phyloP scores from a whole-genome alignment of 2,797 vertebrate species.

The Poeciliopsis infans region DNA sequence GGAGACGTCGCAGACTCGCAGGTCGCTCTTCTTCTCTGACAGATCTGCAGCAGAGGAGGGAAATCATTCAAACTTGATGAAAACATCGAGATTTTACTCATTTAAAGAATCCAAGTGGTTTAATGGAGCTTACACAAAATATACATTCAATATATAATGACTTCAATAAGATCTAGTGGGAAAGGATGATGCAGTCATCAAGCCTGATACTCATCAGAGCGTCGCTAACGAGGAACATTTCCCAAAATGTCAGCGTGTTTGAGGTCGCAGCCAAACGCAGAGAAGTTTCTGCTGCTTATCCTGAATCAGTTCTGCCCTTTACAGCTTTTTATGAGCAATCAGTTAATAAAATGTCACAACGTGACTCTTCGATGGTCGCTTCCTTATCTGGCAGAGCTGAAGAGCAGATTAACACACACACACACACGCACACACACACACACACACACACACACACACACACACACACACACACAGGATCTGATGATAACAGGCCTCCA shows the following conservation, averaged over 20 bases:
- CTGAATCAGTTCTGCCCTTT: slow-evolving; percentile 14
- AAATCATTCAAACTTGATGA: background rate
- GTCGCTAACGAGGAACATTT: background rate
- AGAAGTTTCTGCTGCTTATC: slow-evolving; percentile 13
- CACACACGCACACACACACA: slow-evolving; percentile 18
- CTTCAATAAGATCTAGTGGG: background rate
- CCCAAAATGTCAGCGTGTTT: background rate
- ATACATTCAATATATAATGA: background rate
- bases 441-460: slow-evolving; percentile 1
- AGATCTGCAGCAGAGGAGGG: slow-evolving; percentile 76
- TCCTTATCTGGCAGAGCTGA: slow-evolving; percentile 20
- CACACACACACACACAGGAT: slow-evolving; percentile 13
- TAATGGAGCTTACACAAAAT: background rate
- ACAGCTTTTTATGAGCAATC: slow-evolving; percentile 13
- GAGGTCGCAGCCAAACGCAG: background rate
- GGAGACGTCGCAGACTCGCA: slow-evolving; percentile 89
- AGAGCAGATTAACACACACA: background rate
- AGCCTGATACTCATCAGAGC: slow-evolving; percentile 7
- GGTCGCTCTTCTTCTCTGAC: slow-evolving; percentile 89
- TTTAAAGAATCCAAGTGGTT: background rate
- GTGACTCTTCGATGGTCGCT: background rate
- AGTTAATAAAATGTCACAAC: slow-evolving; percentile 12
- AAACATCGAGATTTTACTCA: background rate
- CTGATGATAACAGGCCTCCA: slow-evolving; percentile 45
- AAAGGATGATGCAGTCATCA: background rate